These are phyloP conservation scores for Macaca mulatta DNA, from an alignment of 2,113 vertebrate species.

Conservation along the genomic window DNA sequence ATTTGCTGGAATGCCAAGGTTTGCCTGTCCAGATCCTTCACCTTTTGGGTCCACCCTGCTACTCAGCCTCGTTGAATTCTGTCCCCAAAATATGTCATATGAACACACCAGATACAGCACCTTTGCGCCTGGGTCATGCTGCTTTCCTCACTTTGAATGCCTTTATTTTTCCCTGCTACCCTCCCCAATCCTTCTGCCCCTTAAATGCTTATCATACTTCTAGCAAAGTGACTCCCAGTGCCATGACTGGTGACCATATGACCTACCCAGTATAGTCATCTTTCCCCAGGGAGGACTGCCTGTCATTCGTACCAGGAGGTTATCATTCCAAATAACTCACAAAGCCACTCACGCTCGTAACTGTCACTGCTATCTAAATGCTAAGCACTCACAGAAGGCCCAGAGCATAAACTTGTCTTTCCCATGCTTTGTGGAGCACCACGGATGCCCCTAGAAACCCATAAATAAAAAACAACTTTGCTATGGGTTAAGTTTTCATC, in stretches of 20 bases:
- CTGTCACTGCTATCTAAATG: slow-evolving; percentile 56
- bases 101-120: background rate
- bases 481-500: slow-evolving; percentile 47
- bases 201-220: slow-evolving; percentile 16
- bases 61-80: background rate
- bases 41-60: background rate
- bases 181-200: background rate
- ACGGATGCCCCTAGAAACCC: background rate
- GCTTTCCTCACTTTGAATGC: background rate
- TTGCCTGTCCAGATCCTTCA: background rate
- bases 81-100: background rate
- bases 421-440: background rate
- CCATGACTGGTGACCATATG: background rate
- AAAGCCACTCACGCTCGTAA: background rate
- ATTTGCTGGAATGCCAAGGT: background rate
- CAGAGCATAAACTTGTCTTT: slow-evolving; percentile 50
- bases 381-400: slow-evolving; percentile 27
- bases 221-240: slow-evolving; percentile 4
- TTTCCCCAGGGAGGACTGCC: slow-evolving; percentile 14
- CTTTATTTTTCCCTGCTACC: background rate
- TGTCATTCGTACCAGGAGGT: slow-evolving; percentile 10
- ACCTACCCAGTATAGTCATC: background rate
- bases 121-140: background rate
- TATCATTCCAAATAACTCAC: slow-evolving; percentile 49
- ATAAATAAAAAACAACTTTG: slow-evolving; percentile 65